A percentile compares a stretch with the other conserved stretches of the same genome.
These are phyloP conservation scores for Limanda limanda DNA, from an alignment of 2,113 vertebrate genomes.

Conservation along the genomic window DNA sequence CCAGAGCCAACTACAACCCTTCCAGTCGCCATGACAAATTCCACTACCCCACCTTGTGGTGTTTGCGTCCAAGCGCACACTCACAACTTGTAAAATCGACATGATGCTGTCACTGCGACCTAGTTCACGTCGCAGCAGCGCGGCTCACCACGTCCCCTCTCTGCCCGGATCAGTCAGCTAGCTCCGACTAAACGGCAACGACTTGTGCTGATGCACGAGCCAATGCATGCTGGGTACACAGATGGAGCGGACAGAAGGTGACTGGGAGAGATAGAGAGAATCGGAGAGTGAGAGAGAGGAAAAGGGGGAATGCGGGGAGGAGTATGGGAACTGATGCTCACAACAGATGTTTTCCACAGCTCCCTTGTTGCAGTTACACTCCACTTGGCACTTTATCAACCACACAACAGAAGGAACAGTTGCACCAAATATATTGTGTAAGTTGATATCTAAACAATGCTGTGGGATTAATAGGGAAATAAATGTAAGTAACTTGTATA, in stretches of 20 bases:
- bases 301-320: conserved; percentile 31
- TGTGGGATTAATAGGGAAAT: conserved; percentile 29
- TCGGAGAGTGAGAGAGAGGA: conserved; percentile 7
- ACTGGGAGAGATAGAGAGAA: conserved; percentile 29
- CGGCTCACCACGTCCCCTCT: conserved; percentile 55
- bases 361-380: conserved; percentile 72
- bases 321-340: conserved; percentile 72
- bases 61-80: conserved; percentile 68
- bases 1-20: conserved; percentile 46
- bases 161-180: conserved; percentile 72
- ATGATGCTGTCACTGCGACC: conserved; percentile 59
- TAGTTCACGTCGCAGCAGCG: conserved; percentile 53
- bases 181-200: conserved; percentile 68
- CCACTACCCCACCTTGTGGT: conserved; percentile 79
- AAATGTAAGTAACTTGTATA: conserved; percentile 7
- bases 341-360: conserved; percentile 78
- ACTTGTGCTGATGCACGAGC: conserved; percentile 56
- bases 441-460: conserved; percentile 46
- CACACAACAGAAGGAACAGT: conserved; percentile 63
- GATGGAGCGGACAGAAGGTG: conserved; percentile 81
- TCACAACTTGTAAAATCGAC: conserved; percentile 71
- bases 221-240: conserved; percentile 80
- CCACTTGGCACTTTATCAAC: conserved; percentile 72
- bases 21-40: conserved; percentile 61
- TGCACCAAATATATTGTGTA: conserved; percentile 49